Conservation (phyloP, 1,140 invertebrate genomes). For the Saccostrea echinata region DNA sequence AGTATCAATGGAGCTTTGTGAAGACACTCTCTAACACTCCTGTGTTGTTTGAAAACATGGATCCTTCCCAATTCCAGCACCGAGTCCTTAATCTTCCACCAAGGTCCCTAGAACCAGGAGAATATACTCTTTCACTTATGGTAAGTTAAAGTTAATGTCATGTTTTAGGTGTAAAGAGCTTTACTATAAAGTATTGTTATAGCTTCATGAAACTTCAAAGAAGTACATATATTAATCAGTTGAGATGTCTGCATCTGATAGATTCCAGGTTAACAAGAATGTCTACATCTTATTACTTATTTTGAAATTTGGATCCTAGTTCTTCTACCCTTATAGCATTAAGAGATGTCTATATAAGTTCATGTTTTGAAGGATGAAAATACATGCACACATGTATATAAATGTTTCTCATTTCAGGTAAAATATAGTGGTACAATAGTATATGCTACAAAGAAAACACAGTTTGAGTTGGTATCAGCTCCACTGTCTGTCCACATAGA, state of each 20-base stretch:
- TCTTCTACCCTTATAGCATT: too few species aligned
- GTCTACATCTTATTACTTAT: too few species aligned
- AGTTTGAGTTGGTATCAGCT: slow-evolving; percentile 52
- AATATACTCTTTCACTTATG: slow-evolving; percentile 53
- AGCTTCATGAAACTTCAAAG: too few species aligned
- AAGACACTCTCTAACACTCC: not conserved
- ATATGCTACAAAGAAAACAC: slow-evolving; percentile 45
- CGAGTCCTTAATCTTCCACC: slow-evolving; percentile 49
- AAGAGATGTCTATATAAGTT: too few species aligned
- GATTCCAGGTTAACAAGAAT: too few species aligned
- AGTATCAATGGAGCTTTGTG: slow-evolving; percentile 10
- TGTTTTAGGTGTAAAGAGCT: too few species aligned
- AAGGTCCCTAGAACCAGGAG: slow-evolving; percentile 45
- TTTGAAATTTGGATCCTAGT: too few species aligned
- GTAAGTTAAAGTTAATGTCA: slow-evolving; percentile 9
- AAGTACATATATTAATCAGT: too few species aligned
- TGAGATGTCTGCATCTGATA: too few species aligned
- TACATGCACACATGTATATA: not conserved
- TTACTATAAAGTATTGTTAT: too few species aligned
- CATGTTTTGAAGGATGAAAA: too few species aligned
- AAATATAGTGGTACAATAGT: slow-evolving; percentile 65
- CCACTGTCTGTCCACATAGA: slow-evolving; percentile 55
- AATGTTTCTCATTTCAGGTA: slow-evolving; percentile 58
- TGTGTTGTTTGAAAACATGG: not conserved
- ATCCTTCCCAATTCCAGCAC: slow-evolving; percentile 41